Percentiles rank a stretch among this genome's conserved stretches.
Conservation (phyloP, 2,888 invertebrate genomes). For the Agriopis marginaria region DNA sequence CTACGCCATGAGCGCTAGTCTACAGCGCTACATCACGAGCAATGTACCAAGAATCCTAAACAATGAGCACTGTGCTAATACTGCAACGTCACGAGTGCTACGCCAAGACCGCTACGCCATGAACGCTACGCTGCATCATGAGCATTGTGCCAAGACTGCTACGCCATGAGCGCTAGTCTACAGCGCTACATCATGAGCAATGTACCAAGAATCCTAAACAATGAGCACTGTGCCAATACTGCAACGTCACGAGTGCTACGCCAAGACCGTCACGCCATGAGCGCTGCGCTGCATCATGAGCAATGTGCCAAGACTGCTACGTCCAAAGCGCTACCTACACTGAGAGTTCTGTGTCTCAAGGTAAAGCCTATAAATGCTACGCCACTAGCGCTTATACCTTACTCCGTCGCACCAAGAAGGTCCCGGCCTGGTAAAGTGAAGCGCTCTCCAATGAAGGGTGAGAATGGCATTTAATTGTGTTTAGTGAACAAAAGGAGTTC, state of each 20-base stretch:
- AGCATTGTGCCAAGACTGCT: too few species aligned
- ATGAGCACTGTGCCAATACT: too few species aligned
- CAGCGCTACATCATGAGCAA: not conserved
- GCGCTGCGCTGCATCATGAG: not conserved
- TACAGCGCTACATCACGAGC: not conserved
- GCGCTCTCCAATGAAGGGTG: conserved; percentile 51
- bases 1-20: not conserved
- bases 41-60: too few species aligned
- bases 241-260: not conserved
- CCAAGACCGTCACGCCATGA: not conserved
- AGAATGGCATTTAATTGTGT: conserved; percentile 53
- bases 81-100: not conserved
- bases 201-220: too few species aligned
- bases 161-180: too few species aligned
- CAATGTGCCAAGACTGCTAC: not conserved
- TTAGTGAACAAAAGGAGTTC: conserved; percentile 30
- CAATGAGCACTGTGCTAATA: not conserved
- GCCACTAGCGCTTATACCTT: conserved; percentile 40
- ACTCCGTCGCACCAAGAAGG: conserved; percentile 18
- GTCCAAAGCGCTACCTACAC: not conserved
- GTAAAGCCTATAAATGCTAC: not conserved
- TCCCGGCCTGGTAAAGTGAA: conserved; percentile 36
- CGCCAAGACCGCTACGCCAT: too few species aligned
- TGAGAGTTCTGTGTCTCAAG: too few species aligned
- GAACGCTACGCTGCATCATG: too few species aligned